Percentiles rank a stretch among this genome's conserved stretches.
These are phyloP conservation scores for Cosmia trapezina DNA, from an alignment of 2,888 invertebrate genomes.

Conservation along the genomic window DNA sequence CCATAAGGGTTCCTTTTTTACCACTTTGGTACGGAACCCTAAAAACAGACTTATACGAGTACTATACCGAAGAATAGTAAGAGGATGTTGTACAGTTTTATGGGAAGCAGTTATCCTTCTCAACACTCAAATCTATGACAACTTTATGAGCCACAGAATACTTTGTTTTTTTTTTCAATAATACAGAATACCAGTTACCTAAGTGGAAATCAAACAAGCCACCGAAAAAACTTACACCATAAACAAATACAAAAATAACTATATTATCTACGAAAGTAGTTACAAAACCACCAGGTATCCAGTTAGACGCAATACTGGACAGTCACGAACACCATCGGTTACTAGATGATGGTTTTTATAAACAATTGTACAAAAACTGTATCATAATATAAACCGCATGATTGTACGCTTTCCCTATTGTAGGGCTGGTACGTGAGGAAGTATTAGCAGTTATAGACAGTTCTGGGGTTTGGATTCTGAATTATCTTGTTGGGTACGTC, in stretches of 20 bases:
- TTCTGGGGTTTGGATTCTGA: slow-evolving; percentile 33
- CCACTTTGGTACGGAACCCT: too few relatives aligned
- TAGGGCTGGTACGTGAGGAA: slow-evolving; percentile 62
- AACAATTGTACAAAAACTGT: slow-evolving; percentile 81
- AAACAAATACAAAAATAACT: slow-evolving; percentile 42
- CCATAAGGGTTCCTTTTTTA: too few relatives aligned
- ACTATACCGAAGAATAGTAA: too few relatives aligned
- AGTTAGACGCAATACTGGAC: slow-evolving; percentile 72
- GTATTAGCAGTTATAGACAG: slow-evolving; percentile 57
- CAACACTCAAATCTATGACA: too few relatives aligned
- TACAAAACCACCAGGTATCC: slow-evolving; percentile 59
- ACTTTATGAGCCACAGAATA: too few relatives aligned
- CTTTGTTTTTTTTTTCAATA: background rate
- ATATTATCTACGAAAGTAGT: slow-evolving; percentile 38
- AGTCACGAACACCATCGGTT: slow-evolving; percentile 82
- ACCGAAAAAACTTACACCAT: slow-evolving; percentile 13
- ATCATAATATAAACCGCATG: slow-evolving; percentile 82
- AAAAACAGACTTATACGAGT: too few relatives aligned
- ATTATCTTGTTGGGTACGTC: slow-evolving; percentile 16
- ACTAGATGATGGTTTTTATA: slow-evolving; percentile 81
- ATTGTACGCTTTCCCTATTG: slow-evolving; percentile 75
- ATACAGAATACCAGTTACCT: background rate
- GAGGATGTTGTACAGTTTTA: too few relatives aligned
- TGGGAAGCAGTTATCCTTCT: too few relatives aligned
- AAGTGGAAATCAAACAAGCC: slow-evolving; percentile 13